Base-by-base conservation (phyloP, 2,888 invertebrate species). In the Cheilosia vernalis region DNA sequence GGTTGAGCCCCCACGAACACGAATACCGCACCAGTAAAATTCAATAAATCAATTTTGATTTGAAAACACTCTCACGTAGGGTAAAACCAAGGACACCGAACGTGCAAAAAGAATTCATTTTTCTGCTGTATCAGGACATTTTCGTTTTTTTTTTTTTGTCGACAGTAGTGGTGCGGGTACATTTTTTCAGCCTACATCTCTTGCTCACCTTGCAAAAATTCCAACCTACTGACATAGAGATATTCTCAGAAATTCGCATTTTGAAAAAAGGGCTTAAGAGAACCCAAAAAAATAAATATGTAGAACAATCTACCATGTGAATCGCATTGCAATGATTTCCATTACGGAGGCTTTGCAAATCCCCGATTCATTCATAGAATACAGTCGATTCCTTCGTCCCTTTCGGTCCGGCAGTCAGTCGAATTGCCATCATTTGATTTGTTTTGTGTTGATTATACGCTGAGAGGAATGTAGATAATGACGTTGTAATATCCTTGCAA, bases 41-140 rank as follows among this genome's bases (percentile, higher is more conserved):
- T 85, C 81, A 76, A 81, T 85, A 85, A 85, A 85, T 85, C 85
- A 85, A 85, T 77, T 81, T 77, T 85, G 72, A 73, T 81, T 85
- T 67, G 37, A 64, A 77, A 77, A 76, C 70, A 53, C 64, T 61
- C 64, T 74, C 79, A 74, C 80, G 69, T 64, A 74, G 58, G 40
- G 9, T 17, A 42, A 37, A 37, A 21, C 58, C 51, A 69, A 63
- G 72, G 58, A 69, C 51, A 40, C 24, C 42, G 33, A 51, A 53
- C n/a, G 13, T 24, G 19, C 24, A 47, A 47, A 19, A 44, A 58
- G 42, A 82, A 64, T 47, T 19, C 15, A 55, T 70, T 55, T 80
- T 84, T 60, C 70, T 70, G 81, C 81, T 60, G 69, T 58, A 56
- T 76, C 76, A 70, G 76, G 69, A 76, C n/a, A 66, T 51, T 51